Conservation (phyloP, 2,113 vertebrate species). For the Melanerpes aurifrons region DNA sequence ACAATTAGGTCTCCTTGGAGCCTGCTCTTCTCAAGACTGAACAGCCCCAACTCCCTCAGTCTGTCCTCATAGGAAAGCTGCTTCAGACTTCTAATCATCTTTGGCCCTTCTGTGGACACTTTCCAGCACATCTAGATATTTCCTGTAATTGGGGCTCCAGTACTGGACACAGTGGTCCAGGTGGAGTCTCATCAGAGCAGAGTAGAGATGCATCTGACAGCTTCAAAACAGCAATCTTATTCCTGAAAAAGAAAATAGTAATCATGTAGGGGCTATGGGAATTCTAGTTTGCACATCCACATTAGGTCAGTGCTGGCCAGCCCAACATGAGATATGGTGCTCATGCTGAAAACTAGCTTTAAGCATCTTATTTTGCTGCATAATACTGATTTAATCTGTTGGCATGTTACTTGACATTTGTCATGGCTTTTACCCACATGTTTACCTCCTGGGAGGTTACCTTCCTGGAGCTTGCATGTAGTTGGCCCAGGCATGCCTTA, state of each 20-base stretch:
- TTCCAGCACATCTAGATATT: no score
- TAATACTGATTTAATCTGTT: background rate
- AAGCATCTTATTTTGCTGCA: background rate
- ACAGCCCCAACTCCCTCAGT: no score
- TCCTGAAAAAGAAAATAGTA: background rate
- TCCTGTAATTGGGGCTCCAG: no score
- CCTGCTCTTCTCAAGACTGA: no score
- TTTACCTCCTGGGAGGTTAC: background rate
- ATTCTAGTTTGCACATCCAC: background rate
- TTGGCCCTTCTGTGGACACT: no score
- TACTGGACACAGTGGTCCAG: no score
- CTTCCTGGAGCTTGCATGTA: background rate
- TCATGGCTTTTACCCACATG: background rate
- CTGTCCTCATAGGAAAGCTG: no score
- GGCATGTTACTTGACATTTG: rapidly evolving
- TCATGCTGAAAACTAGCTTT: background rate
- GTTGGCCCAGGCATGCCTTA: background rate
- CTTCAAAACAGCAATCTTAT: background rate
- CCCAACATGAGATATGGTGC: background rate
- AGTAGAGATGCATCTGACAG: no score
- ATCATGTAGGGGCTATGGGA: background rate
- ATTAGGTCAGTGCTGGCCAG: background rate
- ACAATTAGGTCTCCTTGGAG: no score
- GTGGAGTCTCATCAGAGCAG: no score
- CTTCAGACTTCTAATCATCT: no score